Evolutionary conservation across 2,888 invertebrate species (phyloP).

Genomic region (Parochlus steinenii): DNA sequence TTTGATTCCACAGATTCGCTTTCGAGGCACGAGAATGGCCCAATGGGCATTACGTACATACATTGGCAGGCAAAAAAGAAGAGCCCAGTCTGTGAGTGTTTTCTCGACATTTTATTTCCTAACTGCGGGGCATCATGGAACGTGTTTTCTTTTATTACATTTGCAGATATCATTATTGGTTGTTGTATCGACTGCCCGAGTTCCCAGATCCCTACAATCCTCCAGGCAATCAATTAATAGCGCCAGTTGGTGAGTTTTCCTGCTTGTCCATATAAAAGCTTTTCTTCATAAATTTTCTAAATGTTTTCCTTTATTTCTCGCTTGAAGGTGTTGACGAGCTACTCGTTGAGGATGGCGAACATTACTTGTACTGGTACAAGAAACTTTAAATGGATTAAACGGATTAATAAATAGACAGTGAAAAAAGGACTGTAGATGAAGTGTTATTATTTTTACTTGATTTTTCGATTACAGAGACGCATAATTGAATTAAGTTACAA

Average conservation of each 20-base stretch:
- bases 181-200: slow-evolving; percentile 66
- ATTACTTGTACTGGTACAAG: slow-evolving; percentile 86
- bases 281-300: slow-evolving; percentile 8
- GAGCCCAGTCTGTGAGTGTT: slow-evolving; percentile 27
- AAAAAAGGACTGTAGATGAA: no score
- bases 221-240: slow-evolving; percentile 74
- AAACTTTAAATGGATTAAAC: slow-evolving; percentile 65
- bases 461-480: no score
- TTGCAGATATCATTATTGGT: slow-evolving; percentile 70
- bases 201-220: slow-evolving; percentile 64
- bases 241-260: slow-evolving; percentile 60
- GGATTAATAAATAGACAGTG: no score
- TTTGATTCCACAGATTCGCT: slow-evolving; percentile 40
- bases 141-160: slow-evolving; percentile 2
- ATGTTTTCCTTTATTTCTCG: slow-evolving; percentile 6
- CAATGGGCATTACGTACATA: slow-evolving; percentile 82
- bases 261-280: slow-evolving; percentile 1
- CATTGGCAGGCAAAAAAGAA: slow-evolving; percentile 39
- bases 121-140: neutral
- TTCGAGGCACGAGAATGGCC: slow-evolving; percentile 81
- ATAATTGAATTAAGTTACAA: no score
- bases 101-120: slow-evolving; percentile 1
- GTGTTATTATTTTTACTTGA: no score
- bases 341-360: slow-evolving; percentile 72
- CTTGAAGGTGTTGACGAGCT: slow-evolving; percentile 64